A percentile compares a stretch with the other conserved stretches of the same genome.
Evolutionary conservation across 2,113 vertebrate genomes (phyloP).

Genomic region (Asarcornis scutulata): DNA sequence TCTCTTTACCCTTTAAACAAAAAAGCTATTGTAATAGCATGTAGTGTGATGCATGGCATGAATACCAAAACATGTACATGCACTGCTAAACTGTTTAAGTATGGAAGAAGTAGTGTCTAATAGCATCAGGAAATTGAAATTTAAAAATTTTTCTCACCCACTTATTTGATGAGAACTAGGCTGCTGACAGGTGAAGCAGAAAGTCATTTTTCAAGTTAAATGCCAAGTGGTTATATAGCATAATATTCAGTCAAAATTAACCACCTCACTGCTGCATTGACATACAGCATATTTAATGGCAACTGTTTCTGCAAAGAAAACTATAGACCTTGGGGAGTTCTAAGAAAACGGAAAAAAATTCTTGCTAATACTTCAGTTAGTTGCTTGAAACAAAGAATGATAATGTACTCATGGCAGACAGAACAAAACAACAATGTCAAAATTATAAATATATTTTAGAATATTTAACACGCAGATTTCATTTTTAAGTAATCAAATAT

Average conservation of each 20-base stretch:
- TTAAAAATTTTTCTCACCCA: constrained; percentile 88
- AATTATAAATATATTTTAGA: not conserved
- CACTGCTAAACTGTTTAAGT: constrained; percentile 83
- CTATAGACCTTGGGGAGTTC: constrained; percentile 68
- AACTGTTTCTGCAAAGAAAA: constrained; percentile 75
- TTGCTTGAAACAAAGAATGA: constrained; percentile 24
- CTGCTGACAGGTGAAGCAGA: constrained; percentile 95
- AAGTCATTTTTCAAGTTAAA: constrained; percentile 99
- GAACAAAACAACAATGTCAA: constrained; percentile 22
- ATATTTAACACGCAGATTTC: not conserved
- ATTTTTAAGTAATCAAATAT: not conserved
- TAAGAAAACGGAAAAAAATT: constrained; percentile 69
- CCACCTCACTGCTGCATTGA: constrained; percentile 89
- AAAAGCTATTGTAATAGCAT: constrained; percentile 83
- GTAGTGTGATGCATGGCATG: constrained; percentile 76
- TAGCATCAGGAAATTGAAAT: constrained; percentile 92
- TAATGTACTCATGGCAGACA: constrained; percentile 1
- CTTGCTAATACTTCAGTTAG: constrained; percentile 71
- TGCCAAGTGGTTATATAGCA: constrained; percentile 97
- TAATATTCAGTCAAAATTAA: constrained; percentile 97
- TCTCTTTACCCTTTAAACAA: constrained; percentile 84
- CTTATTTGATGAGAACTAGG: constrained; percentile 92
- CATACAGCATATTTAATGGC: constrained; percentile 83
- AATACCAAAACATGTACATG: constrained; percentile 83
- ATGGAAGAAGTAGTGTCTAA: constrained; percentile 87